Percentiles rank a stretch among this genome's conserved stretches.
These are phyloP conservation scores for Magallana nippona DNA, from an alignment of 2,888 invertebrate species.

Conservation along the genomic window DNA sequence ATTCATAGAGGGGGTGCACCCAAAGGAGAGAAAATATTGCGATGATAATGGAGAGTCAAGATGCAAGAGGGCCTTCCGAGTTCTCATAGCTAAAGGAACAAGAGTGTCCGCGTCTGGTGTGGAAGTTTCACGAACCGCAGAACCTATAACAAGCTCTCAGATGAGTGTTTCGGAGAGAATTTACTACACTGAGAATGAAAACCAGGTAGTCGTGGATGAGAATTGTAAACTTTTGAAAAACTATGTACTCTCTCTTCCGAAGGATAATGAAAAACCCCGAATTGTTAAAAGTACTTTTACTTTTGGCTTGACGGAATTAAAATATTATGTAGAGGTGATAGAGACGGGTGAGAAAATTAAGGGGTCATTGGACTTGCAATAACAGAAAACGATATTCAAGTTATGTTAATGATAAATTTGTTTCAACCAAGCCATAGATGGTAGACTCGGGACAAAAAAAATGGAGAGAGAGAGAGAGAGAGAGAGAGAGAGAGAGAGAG, in stretches of 20 bases:
- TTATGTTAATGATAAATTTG: no score
- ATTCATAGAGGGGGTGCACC: not conserved
- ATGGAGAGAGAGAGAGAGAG: no score
- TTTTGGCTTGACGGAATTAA: slow-evolving; percentile 27
- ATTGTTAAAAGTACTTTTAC: not conserved
- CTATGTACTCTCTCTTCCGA: not conserved
- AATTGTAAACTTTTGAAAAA: not conserved
- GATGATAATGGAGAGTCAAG: not conserved
- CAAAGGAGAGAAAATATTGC: not conserved
- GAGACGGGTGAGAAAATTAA: not conserved
- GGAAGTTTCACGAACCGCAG: not conserved
- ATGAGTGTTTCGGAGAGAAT: not conserved
- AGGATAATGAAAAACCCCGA: not conserved
- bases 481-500: no score
- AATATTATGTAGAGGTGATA: not conserved
- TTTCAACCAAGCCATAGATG: no score
- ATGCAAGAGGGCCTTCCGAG: not conserved
- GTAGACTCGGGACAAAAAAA: no score
- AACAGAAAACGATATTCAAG: not conserved
- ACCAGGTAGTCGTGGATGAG: not conserved
- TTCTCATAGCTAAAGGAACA: not conserved
- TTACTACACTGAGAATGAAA: not conserved
- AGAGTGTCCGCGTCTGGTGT: not conserved
- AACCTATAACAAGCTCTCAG: not conserved
- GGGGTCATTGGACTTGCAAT: not conserved